A percentile compares a stretch with the other conserved stretches of the same genome.
phyloP scores from a whole-genome alignment of 2,888 invertebrate genomes.

The Cerceris ruficornis region DNA sequence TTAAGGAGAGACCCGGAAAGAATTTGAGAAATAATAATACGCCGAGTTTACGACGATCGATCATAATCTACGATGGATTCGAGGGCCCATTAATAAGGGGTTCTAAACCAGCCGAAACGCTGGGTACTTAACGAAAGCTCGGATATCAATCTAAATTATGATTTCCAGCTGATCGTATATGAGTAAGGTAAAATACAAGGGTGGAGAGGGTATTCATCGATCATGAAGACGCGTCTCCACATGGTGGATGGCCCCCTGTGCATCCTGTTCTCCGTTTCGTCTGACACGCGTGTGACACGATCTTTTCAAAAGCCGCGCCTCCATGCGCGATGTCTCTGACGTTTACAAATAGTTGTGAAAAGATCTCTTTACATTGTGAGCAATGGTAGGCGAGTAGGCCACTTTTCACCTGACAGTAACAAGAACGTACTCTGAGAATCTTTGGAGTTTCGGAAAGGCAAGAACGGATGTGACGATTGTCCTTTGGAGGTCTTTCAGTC shows the following conservation, averaged over 20 bases:
- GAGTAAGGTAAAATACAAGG: constrained; percentile 41
- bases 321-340: constrained; percentile 24
- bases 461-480: neutral
- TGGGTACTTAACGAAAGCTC: constrained; percentile 41
- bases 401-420: constrained; percentile 17
- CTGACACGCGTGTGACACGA: constrained; percentile 1
- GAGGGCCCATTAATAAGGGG: constrained; percentile 55
- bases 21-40: constrained; percentile 53
- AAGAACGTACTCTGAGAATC: constrained; percentile 19
- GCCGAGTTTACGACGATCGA: constrained; percentile 49
- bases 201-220: constrained; percentile 44
- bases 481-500: neutral
- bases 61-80: constrained; percentile 50
- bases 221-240: constrained; percentile 32
- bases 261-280: neutral
- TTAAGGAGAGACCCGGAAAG: constrained; percentile 35
- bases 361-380: constrained; percentile 29
- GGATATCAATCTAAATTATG: constrained; percentile 61
- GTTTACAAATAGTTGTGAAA: constrained; percentile 49
- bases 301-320: constrained; percentile 31
- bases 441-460: neutral
- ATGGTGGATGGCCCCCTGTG: constrained; percentile 15
- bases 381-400: constrained; percentile 36
- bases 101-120: constrained; percentile 37
- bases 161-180: constrained; percentile 35